Conservation (phyloP, 2,113 vertebrate genomes). For the Charadrius vociferus region DNA sequence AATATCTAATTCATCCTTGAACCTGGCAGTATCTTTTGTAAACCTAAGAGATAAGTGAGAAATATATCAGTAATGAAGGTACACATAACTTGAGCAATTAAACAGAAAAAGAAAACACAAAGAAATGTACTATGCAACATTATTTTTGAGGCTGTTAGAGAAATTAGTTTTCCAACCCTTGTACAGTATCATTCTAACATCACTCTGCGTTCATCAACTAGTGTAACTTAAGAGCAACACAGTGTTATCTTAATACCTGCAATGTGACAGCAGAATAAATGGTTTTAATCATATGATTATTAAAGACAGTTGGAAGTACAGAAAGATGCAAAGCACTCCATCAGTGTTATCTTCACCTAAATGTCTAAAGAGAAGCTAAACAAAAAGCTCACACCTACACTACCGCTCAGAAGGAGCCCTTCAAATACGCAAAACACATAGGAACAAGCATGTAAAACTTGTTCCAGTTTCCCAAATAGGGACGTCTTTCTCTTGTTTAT, state of each 20-base stretch:
- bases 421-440: background rate
- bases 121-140: background rate
- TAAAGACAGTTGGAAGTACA: background rate
- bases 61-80: background rate
- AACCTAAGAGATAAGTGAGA: slow-evolving; percentile 77
- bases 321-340: background rate
- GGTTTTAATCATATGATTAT: background rate
- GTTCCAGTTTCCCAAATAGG: background rate
- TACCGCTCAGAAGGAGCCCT: background rate
- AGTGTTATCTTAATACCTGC: background rate
- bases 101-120: background rate
- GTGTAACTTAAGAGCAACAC: background rate
- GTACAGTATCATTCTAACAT: background rate
- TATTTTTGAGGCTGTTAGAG: background rate
- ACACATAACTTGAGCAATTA: background rate
- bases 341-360: background rate
- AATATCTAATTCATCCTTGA: slow-evolving; percentile 95
- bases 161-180: background rate
- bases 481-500: background rate
- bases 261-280: background rate
- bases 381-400: background rate
- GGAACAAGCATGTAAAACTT: background rate
- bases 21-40: slow-evolving; percentile 93
- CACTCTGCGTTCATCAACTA: background rate
- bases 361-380: background rate